phyloP scores from a whole-genome alignment of 37 sponge, comb jelly and placozoan species.

The Chondrilla cf. caribensis region DNA sequence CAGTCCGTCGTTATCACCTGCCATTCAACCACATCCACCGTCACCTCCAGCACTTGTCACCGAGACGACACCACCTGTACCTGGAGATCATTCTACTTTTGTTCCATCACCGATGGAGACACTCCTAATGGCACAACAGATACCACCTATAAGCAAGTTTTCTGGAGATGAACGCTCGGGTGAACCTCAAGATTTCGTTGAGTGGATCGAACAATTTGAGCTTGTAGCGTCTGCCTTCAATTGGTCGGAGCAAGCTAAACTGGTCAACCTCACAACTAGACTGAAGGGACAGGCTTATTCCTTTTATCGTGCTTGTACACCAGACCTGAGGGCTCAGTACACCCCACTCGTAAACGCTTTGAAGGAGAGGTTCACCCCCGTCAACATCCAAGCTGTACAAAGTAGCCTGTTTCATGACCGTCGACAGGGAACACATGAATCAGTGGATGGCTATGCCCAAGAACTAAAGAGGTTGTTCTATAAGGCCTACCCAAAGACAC shows the following conservation, averaged over 20 bases:
- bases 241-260: conserved; percentile 26
- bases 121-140: neutral
- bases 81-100: too few relatives aligned
- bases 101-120: too few relatives aligned
- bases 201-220: conserved; percentile 55
- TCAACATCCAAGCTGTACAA: neutral
- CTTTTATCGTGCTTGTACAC: neutral
- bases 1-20: too few relatives aligned
- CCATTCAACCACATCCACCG: too few relatives aligned
- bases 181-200: conserved; percentile 32
- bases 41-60: too few relatives aligned
- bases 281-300: conserved; percentile 21
- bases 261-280: conserved; percentile 34
- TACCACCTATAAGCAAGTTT: neutral
- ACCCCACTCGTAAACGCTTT: neutral
- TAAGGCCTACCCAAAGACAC: neutral
- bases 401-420: neutral
- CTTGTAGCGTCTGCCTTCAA: conserved; percentile 16
- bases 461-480: neutral
- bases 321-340: neutral
- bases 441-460: neutral
- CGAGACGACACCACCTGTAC: too few relatives aligned
- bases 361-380: neutral
- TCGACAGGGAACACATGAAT: neutral
- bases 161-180: conserved; percentile 1